Conservation (phyloP, 2,888 invertebrate species). For the Carpatolechia fugitivella region DNA sequence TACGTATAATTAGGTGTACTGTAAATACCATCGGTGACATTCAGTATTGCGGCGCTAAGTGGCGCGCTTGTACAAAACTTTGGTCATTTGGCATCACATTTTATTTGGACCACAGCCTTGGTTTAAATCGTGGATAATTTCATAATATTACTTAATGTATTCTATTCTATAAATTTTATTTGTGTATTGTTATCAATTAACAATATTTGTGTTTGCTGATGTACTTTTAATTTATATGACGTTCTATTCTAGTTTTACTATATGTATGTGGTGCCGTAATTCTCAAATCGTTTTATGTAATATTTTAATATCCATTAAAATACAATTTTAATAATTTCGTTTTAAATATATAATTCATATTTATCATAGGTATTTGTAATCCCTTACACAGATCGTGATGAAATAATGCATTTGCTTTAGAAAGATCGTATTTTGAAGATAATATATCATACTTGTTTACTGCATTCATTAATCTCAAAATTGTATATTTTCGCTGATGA, state of each 20-base stretch:
- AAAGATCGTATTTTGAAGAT: slow-evolving; percentile 33
- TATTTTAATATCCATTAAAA: slow-evolving; percentile 35
- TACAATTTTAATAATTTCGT: slow-evolving; percentile 17
- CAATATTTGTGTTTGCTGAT: slow-evolving; percentile 67
- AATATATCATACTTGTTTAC: slow-evolving; percentile 32
- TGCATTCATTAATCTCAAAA: slow-evolving; percentile 43
- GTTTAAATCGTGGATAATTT: slow-evolving; percentile 14
- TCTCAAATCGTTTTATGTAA: slow-evolving; percentile 48
- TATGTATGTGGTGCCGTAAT: slow-evolving; percentile 74
- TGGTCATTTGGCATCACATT: slow-evolving; percentile 56
- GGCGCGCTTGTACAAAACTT: slow-evolving; percentile 35
- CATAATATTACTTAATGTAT: slow-evolving; percentile 39
- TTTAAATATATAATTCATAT: slow-evolving; percentile 13
- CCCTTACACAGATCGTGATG: slow-evolving; percentile 24
- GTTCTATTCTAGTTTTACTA: slow-evolving; percentile 48
- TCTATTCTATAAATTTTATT: slow-evolving; percentile 33
- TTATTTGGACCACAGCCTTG: slow-evolving; percentile 12
- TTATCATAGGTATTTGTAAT: slow-evolving; percentile 20
- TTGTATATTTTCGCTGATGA: slow-evolving; percentile 50
- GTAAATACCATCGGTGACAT: slow-evolving; percentile 44
- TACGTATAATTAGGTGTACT: slow-evolving; percentile 32
- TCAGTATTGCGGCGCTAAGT: slow-evolving; percentile 31
- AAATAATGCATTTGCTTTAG: slow-evolving; percentile 39
- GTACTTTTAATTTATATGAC: slow-evolving; percentile 50
- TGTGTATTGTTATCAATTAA: slow-evolving; percentile 39